phyloP scores from a whole-genome alignment of 2,888 invertebrate genomes.

The Caenorhabditis panamensis region DNA sequence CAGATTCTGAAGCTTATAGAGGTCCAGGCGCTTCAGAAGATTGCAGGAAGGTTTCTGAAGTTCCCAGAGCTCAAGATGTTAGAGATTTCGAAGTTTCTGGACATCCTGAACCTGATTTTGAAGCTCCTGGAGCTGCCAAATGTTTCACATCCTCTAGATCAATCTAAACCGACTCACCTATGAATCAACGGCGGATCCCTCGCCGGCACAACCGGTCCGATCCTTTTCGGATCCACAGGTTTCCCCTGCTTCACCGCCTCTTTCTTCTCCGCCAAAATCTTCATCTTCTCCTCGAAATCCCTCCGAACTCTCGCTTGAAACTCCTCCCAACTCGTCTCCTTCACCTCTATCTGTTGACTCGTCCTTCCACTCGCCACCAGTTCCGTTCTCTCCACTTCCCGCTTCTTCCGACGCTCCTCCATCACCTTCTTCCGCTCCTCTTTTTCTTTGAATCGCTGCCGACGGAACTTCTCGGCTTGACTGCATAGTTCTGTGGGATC shows the following conservation, averaged over 20 bases:
- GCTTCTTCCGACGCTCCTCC: constrained; percentile 49
- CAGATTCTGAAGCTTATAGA: no score
- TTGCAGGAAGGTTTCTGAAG: no score
- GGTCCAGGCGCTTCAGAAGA: no score
- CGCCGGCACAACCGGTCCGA: constrained; percentile 39
- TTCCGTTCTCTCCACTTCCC: constrained; percentile 42
- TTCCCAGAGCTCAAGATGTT: no score
- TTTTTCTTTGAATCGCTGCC: constrained; percentile 60
- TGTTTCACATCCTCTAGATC: no score
- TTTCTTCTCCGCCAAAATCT: neutral
- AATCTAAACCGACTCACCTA: no score
- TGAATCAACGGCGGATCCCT: neutral
- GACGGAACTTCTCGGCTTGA: constrained; percentile 58
- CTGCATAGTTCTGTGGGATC: constrained; percentile 64
- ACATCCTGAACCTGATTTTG: no score
- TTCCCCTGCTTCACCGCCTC: neutral
- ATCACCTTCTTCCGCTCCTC: constrained; percentile 62
- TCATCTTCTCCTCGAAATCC: constrained; percentile 29
- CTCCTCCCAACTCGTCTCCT: constrained; percentile 36
- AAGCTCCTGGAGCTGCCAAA: no score
- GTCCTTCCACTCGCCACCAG: constrained; percentile 44
- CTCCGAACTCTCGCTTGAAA: constrained; percentile 23
- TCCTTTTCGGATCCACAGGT: constrained; percentile 4
- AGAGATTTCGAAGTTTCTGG: no score
- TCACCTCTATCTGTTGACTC: neutral